phyloP scores from a whole-genome alignment of 2,888 invertebrate species.

The Polydrusus pterygomalis region DNA sequence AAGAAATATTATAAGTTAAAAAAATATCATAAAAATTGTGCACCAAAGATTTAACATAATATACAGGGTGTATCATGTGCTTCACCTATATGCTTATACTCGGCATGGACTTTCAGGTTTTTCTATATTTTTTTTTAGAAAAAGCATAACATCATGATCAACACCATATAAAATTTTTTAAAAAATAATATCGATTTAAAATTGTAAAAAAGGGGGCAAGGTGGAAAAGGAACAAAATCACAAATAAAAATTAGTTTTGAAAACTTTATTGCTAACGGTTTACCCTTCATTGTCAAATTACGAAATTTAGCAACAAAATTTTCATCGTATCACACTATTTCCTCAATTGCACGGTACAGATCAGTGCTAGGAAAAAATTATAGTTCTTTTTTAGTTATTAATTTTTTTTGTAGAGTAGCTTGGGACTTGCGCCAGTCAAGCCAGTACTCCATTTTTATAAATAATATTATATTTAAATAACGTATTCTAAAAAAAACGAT shows the following conservation, averaged over 20 bases:
- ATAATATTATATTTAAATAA: conserved; percentile 55
- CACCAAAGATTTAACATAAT: conserved; percentile 27
- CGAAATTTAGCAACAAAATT: conserved; percentile 50
- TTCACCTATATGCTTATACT: no score
- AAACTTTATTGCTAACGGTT: conserved; percentile 51
- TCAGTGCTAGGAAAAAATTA: conserved; percentile 53
- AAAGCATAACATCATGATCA: conserved; percentile 1
- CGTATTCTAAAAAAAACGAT: conserved; percentile 51
- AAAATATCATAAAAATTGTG: conserved; percentile 36
- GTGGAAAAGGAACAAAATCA: conserved; percentile 52
- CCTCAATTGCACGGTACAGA: conserved; percentile 52
- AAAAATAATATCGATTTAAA: conserved; percentile 2
- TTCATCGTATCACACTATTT: conserved; percentile 55
- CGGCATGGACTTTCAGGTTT: neutral
- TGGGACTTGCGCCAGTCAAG: conserved; percentile 61
- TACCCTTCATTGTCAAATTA: conserved; percentile 7
- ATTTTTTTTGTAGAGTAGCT: conserved; percentile 55
- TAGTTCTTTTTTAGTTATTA: conserved; percentile 45
- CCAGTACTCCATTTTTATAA: conserved; percentile 58
- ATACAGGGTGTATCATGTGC: conserved; percentile 15
- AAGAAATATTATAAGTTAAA: conserved; percentile 15
- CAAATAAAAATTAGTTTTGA: conserved; percentile 50
- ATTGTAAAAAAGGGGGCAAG: conserved; percentile 40
- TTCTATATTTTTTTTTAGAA: no score
- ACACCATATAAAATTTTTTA: neutral